Evolutionary conservation across 2,888 invertebrate species (phyloP), one percentile per base, ranked within the genome.

Genomic region (Minunthozetes semirufus): DNA sequence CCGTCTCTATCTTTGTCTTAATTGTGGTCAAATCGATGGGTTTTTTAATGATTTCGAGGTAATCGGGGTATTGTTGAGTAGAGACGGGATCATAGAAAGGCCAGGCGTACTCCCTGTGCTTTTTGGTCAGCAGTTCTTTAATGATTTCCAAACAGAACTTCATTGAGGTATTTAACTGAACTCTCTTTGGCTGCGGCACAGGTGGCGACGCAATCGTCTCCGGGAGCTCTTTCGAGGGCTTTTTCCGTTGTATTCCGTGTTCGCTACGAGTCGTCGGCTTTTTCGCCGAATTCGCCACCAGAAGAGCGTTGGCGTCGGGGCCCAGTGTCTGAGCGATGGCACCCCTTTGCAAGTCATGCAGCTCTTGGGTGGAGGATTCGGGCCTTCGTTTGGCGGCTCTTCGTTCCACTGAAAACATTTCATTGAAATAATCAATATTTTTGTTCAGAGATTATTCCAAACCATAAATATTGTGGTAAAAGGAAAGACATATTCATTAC

Each of bases 21-120:
- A 75, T 75, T 25, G 75, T 75, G 6, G 38, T 59, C 29, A 75
- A 71, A 53, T 75, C 75, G 27, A 75, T 75, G 8, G 75, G 75
- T 8, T 48, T 38, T 71, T 75, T 75, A 13, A 75, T 33, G 27
- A 71, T 38, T 29, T 29, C 33, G 19, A 42, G 27, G 56, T 75
- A 75, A 61, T 75, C 75, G 42, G 75, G 71, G 59, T 29, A 75
- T 13, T 56, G 33, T 38, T 61, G 38, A 19, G 42, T 15, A 11
- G 53, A 53, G 19, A 75, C 75, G 3, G 75, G 71, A 42, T 75
- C 59, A 53, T 71, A 75, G 72, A 75, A 75, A 8, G 75, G 75
- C 75, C 75, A 75, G 38, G 75, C 75, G 29, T 75, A 75, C 8
- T 75, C 71, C 19, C 29, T 56, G 59, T 75, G 75, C 48, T 75